These are phyloP conservation scores for Corydoras sp. DNA, from an alignment of 2,113 vertebrate species.

Conservation along the genomic window DNA sequence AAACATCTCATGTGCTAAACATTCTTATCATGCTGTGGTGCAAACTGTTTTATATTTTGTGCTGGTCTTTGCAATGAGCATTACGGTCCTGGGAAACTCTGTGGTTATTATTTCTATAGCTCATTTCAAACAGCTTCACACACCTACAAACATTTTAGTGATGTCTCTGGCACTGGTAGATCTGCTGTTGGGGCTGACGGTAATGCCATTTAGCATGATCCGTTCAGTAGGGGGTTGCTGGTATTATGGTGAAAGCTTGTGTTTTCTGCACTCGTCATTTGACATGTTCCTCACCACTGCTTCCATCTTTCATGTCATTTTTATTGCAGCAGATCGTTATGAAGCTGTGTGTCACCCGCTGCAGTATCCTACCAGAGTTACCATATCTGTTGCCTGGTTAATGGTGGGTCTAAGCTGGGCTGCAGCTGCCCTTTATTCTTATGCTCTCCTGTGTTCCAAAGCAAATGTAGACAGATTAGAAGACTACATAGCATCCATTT, in stretches of 20 bases:
- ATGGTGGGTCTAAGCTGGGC: slow-evolving; percentile 49
- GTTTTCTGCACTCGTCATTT: slow-evolving; percentile 45
- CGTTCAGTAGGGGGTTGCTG: slow-evolving; percentile 48
- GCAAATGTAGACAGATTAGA: slow-evolving; percentile 28
- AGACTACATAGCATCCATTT: slow-evolving; percentile 8
- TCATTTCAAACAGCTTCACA: slow-evolving; percentile 50
- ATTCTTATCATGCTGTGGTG: slow-evolving; percentile 33
- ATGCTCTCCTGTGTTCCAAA: slow-evolving; percentile 42
- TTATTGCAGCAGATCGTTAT: slow-evolving; percentile 45
- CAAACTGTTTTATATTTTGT: slow-evolving; percentile 44
- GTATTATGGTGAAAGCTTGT: slow-evolving; percentile 47
- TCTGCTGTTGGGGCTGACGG: slow-evolving; percentile 43
- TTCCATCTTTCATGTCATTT: slow-evolving; percentile 50
- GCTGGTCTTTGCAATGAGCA: slow-evolving; percentile 33
- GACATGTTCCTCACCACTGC: slow-evolving; percentile 46
- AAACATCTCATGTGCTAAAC: slow-evolving; percentile 57
- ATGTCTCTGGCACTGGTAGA: slow-evolving; percentile 50
- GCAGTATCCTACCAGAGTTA: slow-evolving; percentile 39
- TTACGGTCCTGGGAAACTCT: slow-evolving; percentile 49
- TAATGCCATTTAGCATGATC: slow-evolving; percentile 52
- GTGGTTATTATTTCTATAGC: slow-evolving; percentile 50
- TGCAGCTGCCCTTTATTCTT: slow-evolving; percentile 38
- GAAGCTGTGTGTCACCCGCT: slow-evolving; percentile 48
- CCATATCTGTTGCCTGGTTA: slow-evolving; percentile 39
- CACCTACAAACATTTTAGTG: slow-evolving; percentile 49